Percentiles rank a stretch among this genome's conserved stretches.
These are phyloP conservation scores for Melanostoma scalare DNA, from an alignment of 2,888 invertebrate species.

Conservation along the genomic window DNA sequence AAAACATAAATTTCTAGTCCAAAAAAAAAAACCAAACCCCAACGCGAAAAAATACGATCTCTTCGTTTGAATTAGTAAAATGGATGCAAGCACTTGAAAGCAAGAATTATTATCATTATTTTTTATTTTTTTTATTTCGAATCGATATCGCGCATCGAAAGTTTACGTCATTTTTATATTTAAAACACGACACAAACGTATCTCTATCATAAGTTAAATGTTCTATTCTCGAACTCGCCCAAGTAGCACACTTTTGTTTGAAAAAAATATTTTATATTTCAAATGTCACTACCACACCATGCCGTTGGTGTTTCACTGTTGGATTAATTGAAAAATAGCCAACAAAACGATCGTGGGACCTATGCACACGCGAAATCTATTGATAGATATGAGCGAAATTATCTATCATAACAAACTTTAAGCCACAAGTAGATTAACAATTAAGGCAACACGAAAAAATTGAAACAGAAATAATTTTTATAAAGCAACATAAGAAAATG, in stretches of 20 bases:
- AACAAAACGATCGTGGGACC: slow-evolving; percentile 35
- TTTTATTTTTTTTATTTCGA: slow-evolving; percentile 32
- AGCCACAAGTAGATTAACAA: slow-evolving; percentile 54
- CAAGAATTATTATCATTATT: not conserved
- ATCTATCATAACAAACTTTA: slow-evolving; percentile 48
- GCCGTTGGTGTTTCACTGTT: slow-evolving; percentile 15
- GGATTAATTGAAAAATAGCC: slow-evolving; percentile 23
- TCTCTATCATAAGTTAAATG: slow-evolving; percentile 46
- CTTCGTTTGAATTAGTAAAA: not conserved
- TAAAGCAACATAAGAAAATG: slow-evolving; percentile 15
- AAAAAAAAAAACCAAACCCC: slow-evolving; percentile 4
- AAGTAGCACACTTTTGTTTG: slow-evolving; percentile 45
- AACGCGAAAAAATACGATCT: slow-evolving; percentile 4
- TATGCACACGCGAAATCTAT: slow-evolving; percentile 40
- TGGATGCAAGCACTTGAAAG: too few species aligned
- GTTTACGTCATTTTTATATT: slow-evolving; percentile 60
- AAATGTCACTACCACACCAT: slow-evolving; percentile 16
- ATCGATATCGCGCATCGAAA: slow-evolving; percentile 34
- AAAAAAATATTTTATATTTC: slow-evolving; percentile 26
- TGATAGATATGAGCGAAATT: slow-evolving; percentile 33
- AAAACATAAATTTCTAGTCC: slow-evolving; percentile 34
- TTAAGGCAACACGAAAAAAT: slow-evolving; percentile 47
- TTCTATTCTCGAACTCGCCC: slow-evolving; percentile 43
- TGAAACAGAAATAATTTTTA: slow-evolving; percentile 24
- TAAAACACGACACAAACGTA: slow-evolving; percentile 38